These are phyloP conservation scores for Cettia cetti DNA, from an alignment of 2,113 vertebrate genomes.

Conservation along the genomic window DNA sequence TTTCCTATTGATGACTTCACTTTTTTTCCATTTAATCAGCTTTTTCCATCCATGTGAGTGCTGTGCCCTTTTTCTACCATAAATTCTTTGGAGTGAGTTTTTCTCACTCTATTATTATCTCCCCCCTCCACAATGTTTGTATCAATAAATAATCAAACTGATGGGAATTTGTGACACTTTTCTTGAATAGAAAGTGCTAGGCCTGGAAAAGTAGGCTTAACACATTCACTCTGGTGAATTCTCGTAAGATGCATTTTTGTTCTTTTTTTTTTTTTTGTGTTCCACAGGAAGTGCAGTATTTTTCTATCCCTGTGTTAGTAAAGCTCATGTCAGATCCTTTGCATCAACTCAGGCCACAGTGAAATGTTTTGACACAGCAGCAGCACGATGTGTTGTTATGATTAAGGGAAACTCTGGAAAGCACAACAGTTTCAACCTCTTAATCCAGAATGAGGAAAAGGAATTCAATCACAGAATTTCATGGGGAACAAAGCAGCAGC, in stretches of 20 bases:
- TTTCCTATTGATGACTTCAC: background rate
- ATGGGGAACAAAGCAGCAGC: background rate
- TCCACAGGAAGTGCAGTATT: background rate
- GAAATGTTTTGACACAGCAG: slow-evolving; percentile 8
- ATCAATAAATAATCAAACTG: background rate
- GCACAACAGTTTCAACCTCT: background rate
- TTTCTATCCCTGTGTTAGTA: background rate
- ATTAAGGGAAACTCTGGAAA: background rate
- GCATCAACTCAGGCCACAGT: background rate
- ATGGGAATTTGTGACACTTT: background rate
- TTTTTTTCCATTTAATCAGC: background rate
- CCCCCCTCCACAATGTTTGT: background rate
- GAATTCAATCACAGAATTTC: background rate
- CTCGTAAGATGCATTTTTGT: background rate
- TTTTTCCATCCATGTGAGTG: background rate
- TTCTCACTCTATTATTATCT: background rate
- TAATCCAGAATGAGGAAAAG: background rate
- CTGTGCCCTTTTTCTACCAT: background rate
- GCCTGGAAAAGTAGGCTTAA: background rate
- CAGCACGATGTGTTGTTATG: background rate
- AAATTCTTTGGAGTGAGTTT: background rate
- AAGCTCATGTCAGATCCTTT: slow-evolving; percentile 3
- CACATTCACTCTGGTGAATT: background rate
- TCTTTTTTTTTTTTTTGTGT: background rate
- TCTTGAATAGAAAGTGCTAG: background rate